Base-by-base conservation (phyloP, 2,888 invertebrate genomes). In the Schizotus pectinicornis region DNA sequence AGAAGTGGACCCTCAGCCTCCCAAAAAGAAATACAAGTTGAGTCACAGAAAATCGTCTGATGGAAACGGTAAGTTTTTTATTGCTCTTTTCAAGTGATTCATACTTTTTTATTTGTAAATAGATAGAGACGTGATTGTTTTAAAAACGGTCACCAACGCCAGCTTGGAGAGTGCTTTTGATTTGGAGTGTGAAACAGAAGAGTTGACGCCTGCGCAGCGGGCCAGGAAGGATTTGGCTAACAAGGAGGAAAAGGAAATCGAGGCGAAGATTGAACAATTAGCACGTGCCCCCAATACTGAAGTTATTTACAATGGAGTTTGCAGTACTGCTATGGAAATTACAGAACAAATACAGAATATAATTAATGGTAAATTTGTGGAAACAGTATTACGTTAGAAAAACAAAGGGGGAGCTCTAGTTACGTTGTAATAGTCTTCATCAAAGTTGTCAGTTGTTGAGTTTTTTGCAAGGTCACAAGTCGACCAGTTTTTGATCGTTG, bases 151-250 rank as follows among this genome's bases (percentile, higher is more conserved):
- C 11, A 70, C 67, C 3, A 72, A 71, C 48, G 67, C 68, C n/a
- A 61, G 69, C 60, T 70, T 66, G 6, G 76, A 76, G 48, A 74
- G 75, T 57, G 70, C 84, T 0, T 77, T 89, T 43, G 85, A 87
- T 56, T 81, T 92, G 73, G 90, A 90, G 66, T 89, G 88, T 72
- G 87, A 85, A 83, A 85, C 88, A 34, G 92, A 92, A 59, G 88
- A 88, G 38, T 79, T 91, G 0, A 86, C 87, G 0, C 84, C 87
- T 48, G 84, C 81, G 1, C 91, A 91, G 74, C 73, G 85, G 11
- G 83, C 85, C 39, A 84, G 85, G 0, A 86, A 84, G 64, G 85
- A 85, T 63, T 84, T 84, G 76, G 84, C 86, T 6, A 84, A 88
- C 62, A 84, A 85, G 59, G 90, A 91, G 69, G 88, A 88, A 67